Evolutionary conservation across 1,140 invertebrate genomes (phyloP).

Genomic region (Leguminivora glycinivorella): DNA sequence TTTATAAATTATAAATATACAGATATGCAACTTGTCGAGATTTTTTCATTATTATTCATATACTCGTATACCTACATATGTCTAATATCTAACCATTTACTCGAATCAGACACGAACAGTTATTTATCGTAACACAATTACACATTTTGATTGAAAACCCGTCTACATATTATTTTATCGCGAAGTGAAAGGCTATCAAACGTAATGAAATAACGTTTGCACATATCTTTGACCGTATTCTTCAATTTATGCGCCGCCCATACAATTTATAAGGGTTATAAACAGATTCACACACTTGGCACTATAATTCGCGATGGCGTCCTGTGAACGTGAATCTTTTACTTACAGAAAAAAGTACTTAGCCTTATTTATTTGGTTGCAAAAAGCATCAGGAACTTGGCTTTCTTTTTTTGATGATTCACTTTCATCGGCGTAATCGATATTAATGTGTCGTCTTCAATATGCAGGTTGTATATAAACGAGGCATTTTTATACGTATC

Average conservation of each 20-base stretch:
- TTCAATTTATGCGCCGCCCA: slow-evolving; percentile 20
- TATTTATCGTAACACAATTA: neutral
- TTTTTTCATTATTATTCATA: too few species aligned
- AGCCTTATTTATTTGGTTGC: slow-evolving; percentile 30
- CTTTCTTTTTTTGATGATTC: slow-evolving; percentile 26
- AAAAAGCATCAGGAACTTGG: slow-evolving; percentile 4
- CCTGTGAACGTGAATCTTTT: slow-evolving; percentile 32
- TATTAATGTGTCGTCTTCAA: neutral
- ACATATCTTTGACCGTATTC: slow-evolving; percentile 17
- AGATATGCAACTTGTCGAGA: too few species aligned
- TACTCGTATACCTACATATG: too few species aligned
- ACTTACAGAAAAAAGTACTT: slow-evolving; percentile 38
- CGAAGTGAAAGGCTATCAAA: slow-evolving; percentile 22
- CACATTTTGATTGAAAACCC: neutral
- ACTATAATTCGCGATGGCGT: slow-evolving; percentile 30
- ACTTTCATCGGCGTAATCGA: slow-evolving; percentile 14
- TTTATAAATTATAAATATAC: too few species aligned
- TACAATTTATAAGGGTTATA: slow-evolving; percentile 26
- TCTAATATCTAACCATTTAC: too few species aligned
- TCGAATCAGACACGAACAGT: neutral
- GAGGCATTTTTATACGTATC: too few species aligned
- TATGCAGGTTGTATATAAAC: neutral
- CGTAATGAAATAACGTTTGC: slow-evolving; percentile 11
- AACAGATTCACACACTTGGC: slow-evolving; percentile 23
- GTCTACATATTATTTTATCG: neutral